Base-by-base conservation (phyloP, 2,888 invertebrate species). In the Marasmarcha lunaedactyla region DNA sequence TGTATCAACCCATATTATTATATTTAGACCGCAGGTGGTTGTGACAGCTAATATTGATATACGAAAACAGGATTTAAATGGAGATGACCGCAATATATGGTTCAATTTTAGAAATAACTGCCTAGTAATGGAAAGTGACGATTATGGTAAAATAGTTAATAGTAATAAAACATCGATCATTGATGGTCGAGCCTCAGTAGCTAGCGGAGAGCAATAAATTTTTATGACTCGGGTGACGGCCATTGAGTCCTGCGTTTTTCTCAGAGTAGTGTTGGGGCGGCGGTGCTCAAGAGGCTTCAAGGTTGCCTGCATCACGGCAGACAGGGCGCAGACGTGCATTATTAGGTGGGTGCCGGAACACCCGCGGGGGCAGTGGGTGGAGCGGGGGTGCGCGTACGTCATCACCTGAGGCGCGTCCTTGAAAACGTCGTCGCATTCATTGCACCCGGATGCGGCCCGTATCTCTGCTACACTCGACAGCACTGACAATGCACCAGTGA, bases 241-340 rank as follows among this genome's bases (percentile, higher is more conserved):
- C n/a, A n/a, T n/a, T n/a, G n/a, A n/a, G n/a, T n/a, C n/a, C n/a
- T n/a, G n/a, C n/a, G n/a, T n/a, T n/a, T n/a, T n/a, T n/a, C n/a
- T n/a, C 30, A 9, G 3, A n/a, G 30, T 30, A 30, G 30, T 9
- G 30, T 10, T 30, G 30, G 11, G 30, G 30, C n/a, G 66, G 64
- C 61, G 63, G 63, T 20, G 4, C 20, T 20, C 53, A 57, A 64
- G 66, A 70, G 65, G 59, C 70, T 72, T 74, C 71, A 78, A 79
- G 76, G 74, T 70, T 30, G 20, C 20, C 7, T 81, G 79, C 79
- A 78, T 63, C 72, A 77, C 66, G 71, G 81, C 59, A 84, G 84
- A 84, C 84, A 70, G 71, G 63, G 77, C 71, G 79, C 74, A 84
- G 84, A 84, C 84, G 77, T 84, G 84, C 84, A 84, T 83, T 83